Percentiles rank a stretch among this genome's conserved stretches.
These are phyloP conservation scores for Procapra przewalskii DNA, from an alignment of 2,113 vertebrate species.

Conservation along the genomic window DNA sequence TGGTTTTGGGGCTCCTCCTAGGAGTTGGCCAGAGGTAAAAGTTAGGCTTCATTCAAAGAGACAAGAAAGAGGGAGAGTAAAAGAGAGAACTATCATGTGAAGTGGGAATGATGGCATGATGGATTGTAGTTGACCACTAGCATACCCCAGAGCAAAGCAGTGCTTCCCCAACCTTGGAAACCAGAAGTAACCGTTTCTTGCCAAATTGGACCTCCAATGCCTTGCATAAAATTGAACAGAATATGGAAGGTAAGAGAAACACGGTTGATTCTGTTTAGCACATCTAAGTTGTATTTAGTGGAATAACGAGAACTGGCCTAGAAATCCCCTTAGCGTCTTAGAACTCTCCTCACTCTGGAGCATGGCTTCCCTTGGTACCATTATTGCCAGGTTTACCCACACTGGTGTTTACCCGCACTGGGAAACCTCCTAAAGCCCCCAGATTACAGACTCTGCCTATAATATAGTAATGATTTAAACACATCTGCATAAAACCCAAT, in stretches of 20 bases:
- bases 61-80: not conserved
- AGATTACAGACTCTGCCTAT: not conserved
- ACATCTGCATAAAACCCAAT: not conserved
- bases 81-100: not conserved
- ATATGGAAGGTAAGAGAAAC: not conserved
- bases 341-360: not conserved
- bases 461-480: not conserved
- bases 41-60: not conserved
- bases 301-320: not conserved
- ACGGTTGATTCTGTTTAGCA: not conserved
- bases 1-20: not conserved
- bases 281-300: not conserved
- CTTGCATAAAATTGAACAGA: not conserved
- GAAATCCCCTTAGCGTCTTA: not conserved
- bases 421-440: no score
- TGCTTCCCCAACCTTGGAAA: not conserved
- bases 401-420: not conserved
- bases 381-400: not conserved
- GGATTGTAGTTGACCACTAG: no score
- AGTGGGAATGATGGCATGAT: no score
- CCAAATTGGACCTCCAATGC: not conserved
- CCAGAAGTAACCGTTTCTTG: not conserved
- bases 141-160: not conserved
- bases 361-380: fast-evolving
- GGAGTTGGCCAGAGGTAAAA: not conserved